These are phyloP conservation scores for Euwallacea similis DNA, from an alignment of 1,140 invertebrate genomes.

Conservation along the genomic window DNA sequence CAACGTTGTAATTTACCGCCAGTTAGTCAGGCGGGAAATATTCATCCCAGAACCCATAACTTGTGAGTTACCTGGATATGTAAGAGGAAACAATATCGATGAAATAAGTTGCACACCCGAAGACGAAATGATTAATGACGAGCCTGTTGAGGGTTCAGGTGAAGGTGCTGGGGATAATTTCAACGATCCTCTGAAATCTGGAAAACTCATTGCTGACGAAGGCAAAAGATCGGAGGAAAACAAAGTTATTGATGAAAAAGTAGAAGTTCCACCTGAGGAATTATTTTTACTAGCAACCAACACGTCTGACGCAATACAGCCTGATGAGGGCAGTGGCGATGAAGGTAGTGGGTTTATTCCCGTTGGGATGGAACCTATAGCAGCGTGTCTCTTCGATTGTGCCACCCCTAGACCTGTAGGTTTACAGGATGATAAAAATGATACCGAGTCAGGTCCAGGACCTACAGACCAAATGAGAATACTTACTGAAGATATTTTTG, in stretches of 20 bases:
- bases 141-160: slow-evolving; percentile 38
- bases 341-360: slow-evolving; percentile 40
- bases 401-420: slow-evolving; percentile 41
- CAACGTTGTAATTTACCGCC: slow-evolving; percentile 60
- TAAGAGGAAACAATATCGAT: slow-evolving; percentile 58
- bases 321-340: slow-evolving; percentile 45
- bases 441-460: slow-evolving; percentile 31
- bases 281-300: slow-evolving; percentile 53
- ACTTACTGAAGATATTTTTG: slow-evolving; percentile 41
- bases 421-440: slow-evolving; percentile 36
- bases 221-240: slow-evolving; percentile 51
- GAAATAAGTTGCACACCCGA: slow-evolving; percentile 54
- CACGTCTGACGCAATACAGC: slow-evolving; percentile 42
- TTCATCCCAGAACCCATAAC: slow-evolving; percentile 58
- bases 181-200: slow-evolving; percentile 11
- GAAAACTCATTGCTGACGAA: slow-evolving; percentile 32
- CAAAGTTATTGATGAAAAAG: slow-evolving; percentile 64
- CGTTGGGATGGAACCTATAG: slow-evolving; percentile 25
- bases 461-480: slow-evolving; percentile 41
- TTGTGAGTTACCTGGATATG: slow-evolving; percentile 58
- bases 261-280: slow-evolving; percentile 52
- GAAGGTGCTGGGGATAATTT: slow-evolving; percentile 28
- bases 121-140: slow-evolving; percentile 41
- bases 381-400: slow-evolving; percentile 44
- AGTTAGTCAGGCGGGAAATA: slow-evolving; percentile 56